Percentiles rank a stretch among this genome's conserved stretches.
Conservation (phyloP, 2,888 invertebrate species). For the Oscheius sp. region DNA sequence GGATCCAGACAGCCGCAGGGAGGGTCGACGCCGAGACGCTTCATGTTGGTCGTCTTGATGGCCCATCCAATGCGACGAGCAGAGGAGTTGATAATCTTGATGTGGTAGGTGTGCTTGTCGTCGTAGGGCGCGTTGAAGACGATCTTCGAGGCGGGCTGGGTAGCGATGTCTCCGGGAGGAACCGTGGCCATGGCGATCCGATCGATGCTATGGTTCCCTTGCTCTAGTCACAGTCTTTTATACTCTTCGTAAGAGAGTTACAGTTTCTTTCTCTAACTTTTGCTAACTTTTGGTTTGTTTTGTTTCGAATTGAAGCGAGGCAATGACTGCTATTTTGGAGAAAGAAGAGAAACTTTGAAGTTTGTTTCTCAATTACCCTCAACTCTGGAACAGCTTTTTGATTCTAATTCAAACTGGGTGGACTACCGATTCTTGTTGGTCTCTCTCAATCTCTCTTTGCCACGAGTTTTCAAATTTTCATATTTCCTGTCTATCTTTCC, state of each 20-base stretch:
- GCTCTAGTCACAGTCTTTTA: too few relatives aligned
- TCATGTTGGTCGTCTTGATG: conserved; percentile 51
- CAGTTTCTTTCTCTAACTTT: too few relatives aligned
- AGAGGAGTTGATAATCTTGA: conserved; percentile 40
- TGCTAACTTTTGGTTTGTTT: conserved; percentile 2
- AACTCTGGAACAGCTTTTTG: conserved; percentile 1
- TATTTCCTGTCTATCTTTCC: too few relatives aligned
- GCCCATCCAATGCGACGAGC: conserved; percentile 12
- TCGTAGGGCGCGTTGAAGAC: conserved; percentile 60
- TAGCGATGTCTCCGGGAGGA: neutral
- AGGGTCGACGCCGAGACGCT: conserved; percentile 65
- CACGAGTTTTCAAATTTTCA: too few relatives aligned
- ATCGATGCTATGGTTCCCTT: neutral
- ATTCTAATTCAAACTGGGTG: conserved; percentile 1
- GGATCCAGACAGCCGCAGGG: conserved; percentile 69
- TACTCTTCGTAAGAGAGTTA: too few relatives aligned
- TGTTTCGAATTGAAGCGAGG: neutral
- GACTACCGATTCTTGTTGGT: too few relatives aligned
- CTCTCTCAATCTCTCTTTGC: too few relatives aligned
- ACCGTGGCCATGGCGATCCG: neutral
- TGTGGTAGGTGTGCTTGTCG: conserved; percentile 64
- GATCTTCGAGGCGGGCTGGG: conserved; percentile 36
- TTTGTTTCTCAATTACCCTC: neutral
- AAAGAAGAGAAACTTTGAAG: conserved; percentile 10
- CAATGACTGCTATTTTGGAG: neutral